Evolutionary conservation across 2,888 invertebrate species (phyloP), one percentile per base, ranked within the genome.

Genomic region (Conops quadrifasciatus): DNA sequence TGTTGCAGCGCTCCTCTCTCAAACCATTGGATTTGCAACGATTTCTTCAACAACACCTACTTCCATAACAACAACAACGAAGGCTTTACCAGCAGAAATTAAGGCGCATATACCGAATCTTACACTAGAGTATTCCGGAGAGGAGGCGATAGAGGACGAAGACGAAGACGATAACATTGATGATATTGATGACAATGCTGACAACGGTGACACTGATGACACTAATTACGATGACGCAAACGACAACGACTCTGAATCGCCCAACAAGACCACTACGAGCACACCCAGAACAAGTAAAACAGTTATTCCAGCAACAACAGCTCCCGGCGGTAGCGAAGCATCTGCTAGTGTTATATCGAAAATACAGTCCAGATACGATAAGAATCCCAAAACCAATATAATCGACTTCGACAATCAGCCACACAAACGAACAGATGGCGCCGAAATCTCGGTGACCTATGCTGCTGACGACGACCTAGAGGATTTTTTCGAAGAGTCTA

Each of bases 401-500:
- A 76, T 76, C 5, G 75, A 74, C 26, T 66, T 72, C 47, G 78
- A 77, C 1, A 75, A 79, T 67, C 74, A 11, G 70, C 11, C 60
- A 15, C 28, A 16, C 26, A 68, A 70, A n/a, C 53, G 21, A 60
- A 68, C 47, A 13, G 13, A 65, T 13, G 63, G 30, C 24, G 26
- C 21, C 60, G 43, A 60, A 7, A 43, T 1, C 21, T 19, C 58
- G 28, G 68, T 68, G n/a, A 68, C 68, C n/a, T 49, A 59, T 0
- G 71, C 67, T n/a, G 75, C 77, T 7, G 74, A 75, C 15, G 80
- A 81, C 19, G 82, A 82, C 73, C 69, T 83, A 53, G 82, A 82
- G 72, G 81, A 82, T 72, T 83, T 83, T 72, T 83, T 83, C 45
- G 83, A 81, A 24, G 80, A 81, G 66, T 77, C 79, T 36, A 78